A percentile compares a stretch with the other conserved stretches of the same genome.
These are phyloP conservation scores for Dinoponera quadriceps DNA, from an alignment of 1,140 invertebrate genomes.

Conservation along the genomic window DNA sequence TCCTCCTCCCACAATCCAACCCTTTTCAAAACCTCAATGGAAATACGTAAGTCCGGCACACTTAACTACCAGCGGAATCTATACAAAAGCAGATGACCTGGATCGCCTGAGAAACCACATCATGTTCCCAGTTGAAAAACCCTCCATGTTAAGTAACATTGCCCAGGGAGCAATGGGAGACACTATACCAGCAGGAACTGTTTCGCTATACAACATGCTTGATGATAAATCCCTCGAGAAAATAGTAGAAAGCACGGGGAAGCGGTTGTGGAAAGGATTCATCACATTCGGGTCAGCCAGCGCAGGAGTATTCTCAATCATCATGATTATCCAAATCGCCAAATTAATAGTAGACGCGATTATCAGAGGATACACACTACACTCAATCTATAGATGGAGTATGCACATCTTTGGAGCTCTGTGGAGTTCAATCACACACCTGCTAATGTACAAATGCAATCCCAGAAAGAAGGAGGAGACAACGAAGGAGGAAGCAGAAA, in stretches of 20 bases:
- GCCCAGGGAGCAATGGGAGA: not conserved
- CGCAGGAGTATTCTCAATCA: not conserved
- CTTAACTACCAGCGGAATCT: slow-evolving; percentile 21
- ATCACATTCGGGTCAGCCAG: not conserved
- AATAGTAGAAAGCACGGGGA: not conserved
- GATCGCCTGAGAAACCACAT: slow-evolving; percentile 1
- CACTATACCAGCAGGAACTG: not conserved
- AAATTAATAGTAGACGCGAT: not conserved
- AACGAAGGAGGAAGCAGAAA: too few relatives aligned
- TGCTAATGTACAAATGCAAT: not conserved
- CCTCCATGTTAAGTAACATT: not conserved
- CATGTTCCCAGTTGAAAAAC: slow-evolving; percentile 27
- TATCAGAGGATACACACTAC: not conserved
- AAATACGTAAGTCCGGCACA: not conserved
- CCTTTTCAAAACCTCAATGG: not conserved
- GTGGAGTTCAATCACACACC: not conserved
- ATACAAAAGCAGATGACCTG: slow-evolving; percentile 1
- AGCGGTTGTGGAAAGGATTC: not conserved
- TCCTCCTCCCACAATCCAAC: not conserved
- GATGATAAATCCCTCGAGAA: not conserved
- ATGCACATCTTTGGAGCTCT: not conserved
- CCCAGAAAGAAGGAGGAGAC: too few relatives aligned
- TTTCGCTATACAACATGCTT: not conserved
- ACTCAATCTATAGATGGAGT: not conserved
- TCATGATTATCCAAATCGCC: not conserved